Conservation (phyloP, 2,113 vertebrate genomes). For the Chloebia gouldiae region DNA sequence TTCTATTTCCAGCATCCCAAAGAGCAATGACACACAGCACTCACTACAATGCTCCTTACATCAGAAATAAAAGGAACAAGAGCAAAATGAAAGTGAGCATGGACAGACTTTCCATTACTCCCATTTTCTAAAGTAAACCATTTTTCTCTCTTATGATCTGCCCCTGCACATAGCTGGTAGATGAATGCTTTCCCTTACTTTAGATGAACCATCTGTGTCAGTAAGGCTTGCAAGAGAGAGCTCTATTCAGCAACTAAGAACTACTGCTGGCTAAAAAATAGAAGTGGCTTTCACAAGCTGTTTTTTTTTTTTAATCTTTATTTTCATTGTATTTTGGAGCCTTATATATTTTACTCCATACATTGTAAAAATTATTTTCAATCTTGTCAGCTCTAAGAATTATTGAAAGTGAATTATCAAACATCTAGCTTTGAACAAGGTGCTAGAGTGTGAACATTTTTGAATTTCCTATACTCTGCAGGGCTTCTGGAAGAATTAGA, state of each 20-base stretch:
- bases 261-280: neutral
- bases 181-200: conserved; percentile 7
- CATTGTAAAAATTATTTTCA: neutral
- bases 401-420: neutral
- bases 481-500: neutral
- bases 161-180: neutral
- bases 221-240: neutral
- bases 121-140: conserved; percentile 41
- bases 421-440: neutral
- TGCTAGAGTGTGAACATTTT: neutral
- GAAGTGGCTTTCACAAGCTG: neutral
- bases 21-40: conserved; percentile 41
- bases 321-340: neutral
- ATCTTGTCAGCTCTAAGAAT: neutral
- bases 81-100: conserved; percentile 14
- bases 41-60: neutral
- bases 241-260: neutral
- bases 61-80: conserved; percentile 28
- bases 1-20: conserved; percentile 41
- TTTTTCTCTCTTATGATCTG: conserved; percentile 31
- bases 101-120: conserved; percentile 36
- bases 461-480: neutral
- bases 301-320: neutral
- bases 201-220: conserved; percentile 21
- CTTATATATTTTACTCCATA: neutral